Percentiles rank a stretch among this genome's conserved stretches.
Evolutionary conservation across 1,140 invertebrate species (phyloP).

Genomic region (Magallana gigas): DNA sequence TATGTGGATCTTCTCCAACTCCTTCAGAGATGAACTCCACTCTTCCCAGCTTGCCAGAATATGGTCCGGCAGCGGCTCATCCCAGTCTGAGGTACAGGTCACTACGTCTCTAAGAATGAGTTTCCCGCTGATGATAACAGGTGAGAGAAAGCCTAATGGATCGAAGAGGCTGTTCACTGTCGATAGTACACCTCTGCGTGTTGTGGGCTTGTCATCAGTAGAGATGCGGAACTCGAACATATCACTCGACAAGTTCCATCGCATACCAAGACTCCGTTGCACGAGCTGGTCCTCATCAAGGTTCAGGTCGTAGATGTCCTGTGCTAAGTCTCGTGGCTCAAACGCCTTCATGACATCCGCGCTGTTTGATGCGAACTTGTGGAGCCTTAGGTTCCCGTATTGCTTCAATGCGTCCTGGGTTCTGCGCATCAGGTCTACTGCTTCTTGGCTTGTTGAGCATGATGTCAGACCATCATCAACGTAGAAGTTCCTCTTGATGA

Average conservation of each 20-base stretch:
- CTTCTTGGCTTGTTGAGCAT: too few relatives aligned
- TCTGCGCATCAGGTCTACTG: too few relatives aligned
- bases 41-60: neutral
- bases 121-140: too few relatives aligned
- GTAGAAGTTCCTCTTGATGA: neutral
- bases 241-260: slow-evolving; percentile 37
- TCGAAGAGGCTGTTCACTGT: too few relatives aligned
- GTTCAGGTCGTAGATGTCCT: slow-evolving; percentile 25
- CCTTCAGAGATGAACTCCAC: neutral
- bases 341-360: slow-evolving; percentile 21
- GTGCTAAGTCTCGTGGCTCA: slow-evolving; percentile 6
- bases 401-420: too few relatives aligned
- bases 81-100: neutral
- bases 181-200: too few relatives aligned
- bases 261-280: slow-evolving; percentile 47
- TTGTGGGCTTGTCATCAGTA: too few relatives aligned
- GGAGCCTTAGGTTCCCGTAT: too few relatives aligned
- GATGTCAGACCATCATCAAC: too few relatives aligned
- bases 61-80: neutral
- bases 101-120: neutral
- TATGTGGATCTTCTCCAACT: too few relatives aligned
- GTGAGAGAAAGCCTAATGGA: too few relatives aligned
- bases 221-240: slow-evolving; percentile 34
- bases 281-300: slow-evolving; percentile 19
- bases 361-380: too few relatives aligned